Percentiles rank a stretch among this genome's conserved stretches.
Evolutionary conservation across 2,797 vertebrate species (phyloP).

Genomic region (Apodemus agrarius): DNA sequence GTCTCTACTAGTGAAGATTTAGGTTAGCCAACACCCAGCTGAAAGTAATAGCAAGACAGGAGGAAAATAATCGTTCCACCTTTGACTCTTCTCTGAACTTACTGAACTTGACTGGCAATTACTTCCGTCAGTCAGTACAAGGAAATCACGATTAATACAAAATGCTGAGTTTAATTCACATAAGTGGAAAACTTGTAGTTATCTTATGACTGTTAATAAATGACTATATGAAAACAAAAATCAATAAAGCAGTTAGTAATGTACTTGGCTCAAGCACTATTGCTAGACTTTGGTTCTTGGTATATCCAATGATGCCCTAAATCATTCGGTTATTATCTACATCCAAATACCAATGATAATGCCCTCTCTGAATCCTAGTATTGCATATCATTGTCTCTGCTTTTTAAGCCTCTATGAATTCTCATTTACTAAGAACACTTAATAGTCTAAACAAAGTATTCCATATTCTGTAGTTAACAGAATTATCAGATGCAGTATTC

Average conservation of each 20-base stretch:
- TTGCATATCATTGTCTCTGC: not conserved
- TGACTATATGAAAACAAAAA: slow-evolving; percentile 52
- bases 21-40: not conserved
- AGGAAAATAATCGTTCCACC: not conserved
- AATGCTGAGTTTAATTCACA: slow-evolving; percentile 34
- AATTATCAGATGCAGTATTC: not conserved
- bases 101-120: not conserved
- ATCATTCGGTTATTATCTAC: not conserved
- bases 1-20: not conserved
- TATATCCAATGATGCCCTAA: not conserved
- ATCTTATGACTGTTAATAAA: slow-evolving; percentile 15
- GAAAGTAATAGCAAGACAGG: not conserved
- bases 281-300: not conserved
- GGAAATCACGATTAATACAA: slow-evolving; percentile 43
- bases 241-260: slow-evolving; percentile 42
- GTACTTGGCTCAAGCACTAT: not conserved
- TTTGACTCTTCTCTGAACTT: slow-evolving; percentile 47
- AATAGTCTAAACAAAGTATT: not conserved
- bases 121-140: not conserved
- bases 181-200: slow-evolving; percentile 6
- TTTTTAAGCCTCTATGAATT: not conserved
- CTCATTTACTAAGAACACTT: not conserved
- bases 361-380: not conserved
- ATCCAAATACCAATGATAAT: not conserved
- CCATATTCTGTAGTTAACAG: not conserved